Percentiles rank a stretch among this genome's conserved stretches.
Conservation (phyloP, 2,888 invertebrate genomes). For the Andricus curvator region DNA sequence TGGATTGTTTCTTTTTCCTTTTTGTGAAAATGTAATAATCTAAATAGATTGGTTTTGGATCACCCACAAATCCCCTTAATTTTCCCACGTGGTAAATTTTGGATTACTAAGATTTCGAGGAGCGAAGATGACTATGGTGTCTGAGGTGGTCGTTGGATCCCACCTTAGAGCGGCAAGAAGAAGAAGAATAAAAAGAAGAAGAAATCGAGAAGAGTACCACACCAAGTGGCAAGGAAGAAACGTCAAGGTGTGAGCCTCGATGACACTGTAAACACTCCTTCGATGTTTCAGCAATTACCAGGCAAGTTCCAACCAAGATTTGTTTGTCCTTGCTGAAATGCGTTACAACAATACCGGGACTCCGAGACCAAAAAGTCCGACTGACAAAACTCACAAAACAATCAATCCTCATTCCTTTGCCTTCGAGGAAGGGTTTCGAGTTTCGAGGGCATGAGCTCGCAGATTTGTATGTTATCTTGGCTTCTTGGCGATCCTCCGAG, state of each 20-base stretch:
- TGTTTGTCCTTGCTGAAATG: conserved; percentile 67
- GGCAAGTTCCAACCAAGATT: conserved; percentile 58
- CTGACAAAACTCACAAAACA: conserved; percentile 16
- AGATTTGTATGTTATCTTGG: conserved; percentile 19
- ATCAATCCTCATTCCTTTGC: not conserved
- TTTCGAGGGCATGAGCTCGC: conserved; percentile 36
- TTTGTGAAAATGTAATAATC: too few species aligned
- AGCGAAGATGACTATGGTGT: conserved; percentile 18
- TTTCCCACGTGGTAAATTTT: not conserved
- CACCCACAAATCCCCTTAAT: too few species aligned
- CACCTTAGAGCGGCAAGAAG: conserved; percentile 31
- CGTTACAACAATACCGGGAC: conserved; percentile 64
- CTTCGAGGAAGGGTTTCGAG: conserved; percentile 23
- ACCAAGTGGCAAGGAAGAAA: conserved; percentile 35
- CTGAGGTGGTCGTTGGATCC: conserved; percentile 23
- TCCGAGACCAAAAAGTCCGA: conserved; percentile 13
- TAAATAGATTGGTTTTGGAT: too few species aligned
- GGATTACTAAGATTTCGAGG: not conserved
- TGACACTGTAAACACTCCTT: conserved; percentile 72
- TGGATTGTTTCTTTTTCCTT: too few species aligned
- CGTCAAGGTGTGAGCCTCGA: conserved; percentile 62
- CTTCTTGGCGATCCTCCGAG: not conserved
- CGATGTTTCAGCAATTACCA: conserved; percentile 73
- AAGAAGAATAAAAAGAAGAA: conserved; percentile 14
- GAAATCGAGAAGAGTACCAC: conserved; percentile 26